Base-by-base conservation (phyloP, 2,888 invertebrate species). In the Boloria euphrosyne region DNA sequence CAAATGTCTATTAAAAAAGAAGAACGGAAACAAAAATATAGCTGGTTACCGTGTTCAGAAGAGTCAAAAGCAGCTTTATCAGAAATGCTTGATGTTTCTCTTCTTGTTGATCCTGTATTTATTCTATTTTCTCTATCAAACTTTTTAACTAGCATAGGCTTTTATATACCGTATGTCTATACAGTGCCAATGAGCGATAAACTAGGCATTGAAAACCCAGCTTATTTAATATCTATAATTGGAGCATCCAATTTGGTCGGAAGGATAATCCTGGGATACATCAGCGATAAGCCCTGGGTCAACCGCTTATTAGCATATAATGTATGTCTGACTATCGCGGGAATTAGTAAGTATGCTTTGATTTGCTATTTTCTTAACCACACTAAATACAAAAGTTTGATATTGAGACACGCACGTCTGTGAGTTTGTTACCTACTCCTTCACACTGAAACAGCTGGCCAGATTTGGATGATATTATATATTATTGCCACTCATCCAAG, bases 111-210 rank as follows among this genome's bases (percentile, higher is more conserved):
- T 86, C 94, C 95, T 38, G 93, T 98, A 72, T 99, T 98, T 85
- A 92, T 99, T 71, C 89, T 99, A 69, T 99, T 99, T 85, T 95
- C 96, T 14, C 76, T 97, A 63, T 99, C 99, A 49, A 99, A 99
- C 89, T 98, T 99, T 84, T 95, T 97, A 81, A 98, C 98, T 52
- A 98, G 97, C 82, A 95, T 98, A 80, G 98, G 98, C 69, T 98
- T 98, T 92, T 97, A 98, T 85, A 95, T 98, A 80, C 98, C 98
- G 46, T 98, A 98, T 82, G 95, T 98, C 62, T 98, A 97, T 81
- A 94, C 96, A 68, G 95, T 96, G 75, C 94, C 96, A 57, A 94
- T 95, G 89, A 96, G 96, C 13, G 93, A 95, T 68, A 90, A 94
- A 63, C 80, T 95, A 60, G 93, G 91, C 1, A 87, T 96, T 44